A percentile compares a stretch with the other conserved stretches of the same genome.
phyloP scores from a whole-genome alignment of 1,140 invertebrate species.

The Procambarus virginalis region DNA sequence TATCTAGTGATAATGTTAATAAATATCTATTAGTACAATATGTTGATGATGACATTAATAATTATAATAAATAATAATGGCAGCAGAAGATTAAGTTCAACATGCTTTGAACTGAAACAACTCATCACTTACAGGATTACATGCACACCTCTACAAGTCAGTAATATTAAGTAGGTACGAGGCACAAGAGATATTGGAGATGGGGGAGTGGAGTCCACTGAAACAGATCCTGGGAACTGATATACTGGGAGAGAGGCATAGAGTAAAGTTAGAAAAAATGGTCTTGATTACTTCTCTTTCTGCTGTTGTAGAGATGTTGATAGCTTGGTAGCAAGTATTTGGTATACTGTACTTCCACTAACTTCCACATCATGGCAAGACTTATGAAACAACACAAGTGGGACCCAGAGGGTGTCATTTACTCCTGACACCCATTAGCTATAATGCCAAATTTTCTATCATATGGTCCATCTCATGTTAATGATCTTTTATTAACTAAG shows the following conservation, averaged over 20 bases:
- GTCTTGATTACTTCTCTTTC: neutral
- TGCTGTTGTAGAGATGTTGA: neutral
- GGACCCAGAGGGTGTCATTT: neutral
- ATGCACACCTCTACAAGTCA: constrained; percentile 8
- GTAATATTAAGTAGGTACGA: neutral
- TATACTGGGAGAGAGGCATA: neutral
- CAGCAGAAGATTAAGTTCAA: neutral
- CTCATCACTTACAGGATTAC: constrained; percentile 1
- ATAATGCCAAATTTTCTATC: neutral
- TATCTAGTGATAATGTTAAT: constrained; percentile 5
- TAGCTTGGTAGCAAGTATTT: neutral
- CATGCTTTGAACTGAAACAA: constrained; percentile 2
- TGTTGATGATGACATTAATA: neutral
- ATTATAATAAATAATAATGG: constrained; percentile 1
- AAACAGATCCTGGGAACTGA: constrained; percentile 12
- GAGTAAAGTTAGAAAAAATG: constrained; percentile 2
- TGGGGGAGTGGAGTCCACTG: neutral
- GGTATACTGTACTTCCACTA: neutral
- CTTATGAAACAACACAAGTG: neutral
- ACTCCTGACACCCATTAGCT: neutral
- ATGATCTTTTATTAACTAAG: neutral
- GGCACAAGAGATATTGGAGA: constrained; percentile 11
- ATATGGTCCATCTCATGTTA: neutral
- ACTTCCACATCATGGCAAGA: neutral
- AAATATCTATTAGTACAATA: neutral